Evolutionary conservation across 2,888 invertebrate species (phyloP).

Genomic region (Eremobia ochroleuca): DNA sequence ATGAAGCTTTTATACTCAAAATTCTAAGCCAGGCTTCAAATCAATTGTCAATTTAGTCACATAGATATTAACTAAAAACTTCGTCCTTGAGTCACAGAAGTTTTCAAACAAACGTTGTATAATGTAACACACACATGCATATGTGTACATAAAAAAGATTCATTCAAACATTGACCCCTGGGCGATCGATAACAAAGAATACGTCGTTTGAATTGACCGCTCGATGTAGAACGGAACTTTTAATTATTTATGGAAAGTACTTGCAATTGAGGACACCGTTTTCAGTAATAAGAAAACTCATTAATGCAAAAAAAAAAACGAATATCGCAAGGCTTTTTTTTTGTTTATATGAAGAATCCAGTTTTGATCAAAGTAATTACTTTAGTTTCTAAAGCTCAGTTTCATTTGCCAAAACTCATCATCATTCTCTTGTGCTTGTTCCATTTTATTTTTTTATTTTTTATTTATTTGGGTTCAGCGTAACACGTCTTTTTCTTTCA

Average conservation of each 20-base stretch:
- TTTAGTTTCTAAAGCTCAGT: background rate
- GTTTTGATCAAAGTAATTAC: background rate
- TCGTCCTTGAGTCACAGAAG: constrained; percentile 61
- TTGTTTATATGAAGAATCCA: background rate
- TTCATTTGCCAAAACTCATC: background rate
- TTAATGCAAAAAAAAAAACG: background rate
- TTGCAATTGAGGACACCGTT: constrained; percentile 32
- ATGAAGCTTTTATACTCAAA: constrained; percentile 26
- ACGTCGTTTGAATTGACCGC: constrained; percentile 58
- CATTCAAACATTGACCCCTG: constrained; percentile 65
- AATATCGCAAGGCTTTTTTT: background rate
- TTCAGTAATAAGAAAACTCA: background rate
- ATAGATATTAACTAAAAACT: constrained; percentile 48
- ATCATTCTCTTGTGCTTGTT: background rate
- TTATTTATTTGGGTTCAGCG: background rate
- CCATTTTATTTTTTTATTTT: background rate
- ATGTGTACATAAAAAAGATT: constrained; percentile 24
- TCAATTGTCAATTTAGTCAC: constrained; percentile 51
- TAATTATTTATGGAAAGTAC: constrained; percentile 36
- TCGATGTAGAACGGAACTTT: constrained; percentile 46
- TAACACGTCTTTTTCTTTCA: background rate
- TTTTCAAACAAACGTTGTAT: constrained; percentile 52
- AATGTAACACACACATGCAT: constrained; percentile 41
- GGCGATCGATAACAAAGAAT: constrained; percentile 62
- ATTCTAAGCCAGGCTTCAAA: constrained; percentile 37